Evolutionary conservation across 2,113 vertebrate genomes (phyloP).

Genomic region (Pollachius pollachius): DNA sequence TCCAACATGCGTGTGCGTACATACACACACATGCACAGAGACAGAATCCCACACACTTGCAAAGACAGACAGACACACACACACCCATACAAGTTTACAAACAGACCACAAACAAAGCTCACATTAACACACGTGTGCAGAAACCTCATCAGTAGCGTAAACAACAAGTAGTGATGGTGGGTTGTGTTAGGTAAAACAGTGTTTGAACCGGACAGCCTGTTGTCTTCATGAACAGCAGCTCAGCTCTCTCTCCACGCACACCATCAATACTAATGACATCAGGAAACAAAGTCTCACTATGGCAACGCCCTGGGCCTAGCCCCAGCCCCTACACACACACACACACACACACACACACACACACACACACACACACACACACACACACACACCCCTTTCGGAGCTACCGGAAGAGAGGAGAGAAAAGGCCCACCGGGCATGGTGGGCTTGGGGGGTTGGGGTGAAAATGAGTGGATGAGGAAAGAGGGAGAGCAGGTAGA

Average conservation of each 20-base stretch:
- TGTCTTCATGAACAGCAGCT: constrained; percentile 15
- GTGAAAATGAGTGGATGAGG: constrained; percentile 18
- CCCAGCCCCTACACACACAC: constrained; percentile 22
- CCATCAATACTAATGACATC: constrained; percentile 70
- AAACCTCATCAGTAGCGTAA: neutral
- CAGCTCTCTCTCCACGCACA: constrained; percentile 32
- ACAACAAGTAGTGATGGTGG: constrained; percentile 13
- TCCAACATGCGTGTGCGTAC: neutral
- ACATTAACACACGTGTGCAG: too few relatives aligned
- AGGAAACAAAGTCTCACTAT: constrained; percentile 66
- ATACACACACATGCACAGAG: constrained; percentile 1
- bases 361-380: too few relatives aligned
- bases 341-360: too few relatives aligned
- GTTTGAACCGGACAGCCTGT: constrained; percentile 54
- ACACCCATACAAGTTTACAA: constrained; percentile 3
- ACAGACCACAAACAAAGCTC: neutral
- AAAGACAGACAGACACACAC: constrained; percentile 10
- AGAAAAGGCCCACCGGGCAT: constrained; percentile 14
- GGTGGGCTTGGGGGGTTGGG: constrained; percentile 25
- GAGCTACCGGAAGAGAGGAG: constrained; percentile 45
- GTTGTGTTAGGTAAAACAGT: constrained; percentile 56
- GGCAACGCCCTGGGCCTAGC: constrained; percentile 54
- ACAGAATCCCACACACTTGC: constrained; percentile 5
- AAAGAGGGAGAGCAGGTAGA: constrained; percentile 45
- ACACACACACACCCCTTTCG: constrained; percentile 11